phyloP scores from a whole-genome alignment of 2,888 invertebrate species.

The Heliconius ismenius region DNA sequence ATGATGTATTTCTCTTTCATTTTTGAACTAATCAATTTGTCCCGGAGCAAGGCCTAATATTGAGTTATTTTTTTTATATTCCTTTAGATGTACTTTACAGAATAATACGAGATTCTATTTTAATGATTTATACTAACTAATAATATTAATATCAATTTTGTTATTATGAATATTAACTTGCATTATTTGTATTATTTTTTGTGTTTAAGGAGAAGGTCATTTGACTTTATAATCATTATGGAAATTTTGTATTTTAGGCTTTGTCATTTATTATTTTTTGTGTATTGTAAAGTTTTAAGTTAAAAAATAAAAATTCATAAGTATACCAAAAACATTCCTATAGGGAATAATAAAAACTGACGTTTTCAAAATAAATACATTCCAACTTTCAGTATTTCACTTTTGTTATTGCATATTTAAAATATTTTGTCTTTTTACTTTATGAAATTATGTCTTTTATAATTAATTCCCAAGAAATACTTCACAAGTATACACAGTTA shows the following conservation, averaged over 20 bases:
- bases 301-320: slow-evolving; percentile 29
- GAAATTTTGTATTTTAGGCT: neutral
- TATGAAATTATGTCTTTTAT: neutral
- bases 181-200: neutral
- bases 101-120: neutral
- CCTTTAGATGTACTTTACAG: neutral
- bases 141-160: neutral
- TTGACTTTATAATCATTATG: slow-evolving; percentile 10
- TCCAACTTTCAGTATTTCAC: slow-evolving; percentile 44
- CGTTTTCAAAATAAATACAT: slow-evolving; percentile 38
- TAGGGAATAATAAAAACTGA: slow-evolving; percentile 34
- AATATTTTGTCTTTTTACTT: slow-evolving; percentile 15
- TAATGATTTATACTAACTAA: neutral
- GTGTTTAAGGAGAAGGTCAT: neutral
- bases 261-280: neutral
- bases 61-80: neutral
- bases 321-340: slow-evolving; percentile 40
- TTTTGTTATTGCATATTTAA: slow-evolving; percentile 37
- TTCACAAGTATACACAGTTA: neutral
- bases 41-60: slow-evolving; percentile 14
- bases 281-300: slow-evolving; percentile 6
- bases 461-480: neutral
- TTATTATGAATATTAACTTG: neutral
- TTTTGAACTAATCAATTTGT: neutral
- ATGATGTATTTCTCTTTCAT: neutral